A percentile compares a stretch with the other conserved stretches of the same genome.
Evolutionary conservation across 1,140 invertebrate species (phyloP).

Genomic region (Tetramorium parvispinum): DNA sequence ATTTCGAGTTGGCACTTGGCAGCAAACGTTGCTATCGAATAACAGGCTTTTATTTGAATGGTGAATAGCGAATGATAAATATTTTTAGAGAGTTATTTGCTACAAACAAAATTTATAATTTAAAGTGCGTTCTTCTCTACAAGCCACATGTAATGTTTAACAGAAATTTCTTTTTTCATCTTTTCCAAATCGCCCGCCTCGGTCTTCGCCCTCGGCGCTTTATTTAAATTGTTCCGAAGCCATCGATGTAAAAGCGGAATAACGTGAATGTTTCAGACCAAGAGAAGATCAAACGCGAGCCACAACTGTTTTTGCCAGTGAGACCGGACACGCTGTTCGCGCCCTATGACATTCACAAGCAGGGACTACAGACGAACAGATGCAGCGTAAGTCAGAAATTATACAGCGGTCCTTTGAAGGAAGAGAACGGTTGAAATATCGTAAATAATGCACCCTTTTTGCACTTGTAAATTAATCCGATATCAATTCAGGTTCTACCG

Average conservation of each 20-base stretch:
- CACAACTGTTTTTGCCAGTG: constrained; percentile 84
- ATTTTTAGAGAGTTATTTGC: background rate
- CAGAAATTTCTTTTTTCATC: background rate
- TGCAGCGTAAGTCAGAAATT: constrained; percentile 81
- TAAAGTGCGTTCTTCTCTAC: background rate
- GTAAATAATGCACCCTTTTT: background rate
- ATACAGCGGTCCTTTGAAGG: background rate
- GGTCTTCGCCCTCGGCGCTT: background rate
- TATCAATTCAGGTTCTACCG: background rate
- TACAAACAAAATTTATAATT: background rate
- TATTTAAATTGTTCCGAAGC: constrained; percentile 6
- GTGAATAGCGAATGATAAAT: too few species aligned
- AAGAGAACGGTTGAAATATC: too few species aligned
- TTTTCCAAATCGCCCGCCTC: background rate
- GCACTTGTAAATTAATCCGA: background rate
- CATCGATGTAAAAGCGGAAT: background rate
- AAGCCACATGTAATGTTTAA: background rate
- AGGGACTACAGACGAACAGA: constrained; percentile 83
- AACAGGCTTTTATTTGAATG: background rate
- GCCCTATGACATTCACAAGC: constrained; percentile 84
- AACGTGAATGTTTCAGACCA: constrained; percentile 77
- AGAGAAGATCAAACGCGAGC: constrained; percentile 83
- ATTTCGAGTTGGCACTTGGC: background rate
- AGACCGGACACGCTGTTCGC: constrained; percentile 84
- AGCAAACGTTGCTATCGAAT: background rate